Conservation (phyloP, 2,113 vertebrate species). For the Stictonetta naevosa region DNA sequence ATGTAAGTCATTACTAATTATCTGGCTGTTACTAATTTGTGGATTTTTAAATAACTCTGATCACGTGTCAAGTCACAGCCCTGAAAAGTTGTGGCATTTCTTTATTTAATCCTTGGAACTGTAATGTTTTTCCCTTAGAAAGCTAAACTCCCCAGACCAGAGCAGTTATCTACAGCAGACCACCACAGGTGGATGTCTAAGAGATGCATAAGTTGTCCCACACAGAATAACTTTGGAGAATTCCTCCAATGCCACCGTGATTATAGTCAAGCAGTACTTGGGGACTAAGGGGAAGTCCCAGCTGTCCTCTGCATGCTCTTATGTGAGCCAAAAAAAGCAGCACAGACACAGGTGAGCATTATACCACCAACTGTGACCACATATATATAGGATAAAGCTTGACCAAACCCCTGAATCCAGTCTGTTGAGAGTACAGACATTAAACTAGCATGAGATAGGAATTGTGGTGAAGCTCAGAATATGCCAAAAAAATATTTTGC, state of each 20-base stretch:
- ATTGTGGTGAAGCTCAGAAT: not conserved
- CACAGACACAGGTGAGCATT: not conserved
- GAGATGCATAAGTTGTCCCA: not conserved
- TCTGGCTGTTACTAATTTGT: not conserved
- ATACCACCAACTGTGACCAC: fast-evolving
- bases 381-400: not conserved
- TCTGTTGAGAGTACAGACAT: not conserved
- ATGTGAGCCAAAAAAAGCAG: not conserved
- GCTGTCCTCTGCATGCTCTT: not conserved
- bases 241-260: not conserved
- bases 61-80: not conserved
- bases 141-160: not conserved
- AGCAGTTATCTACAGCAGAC: not conserved
- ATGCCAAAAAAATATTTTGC: not conserved
- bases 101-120: not conserved
- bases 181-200: not conserved
- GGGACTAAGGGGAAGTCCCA: not conserved
- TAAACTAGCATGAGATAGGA: not conserved
- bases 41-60: not conserved
- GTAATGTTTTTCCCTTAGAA: not conserved
- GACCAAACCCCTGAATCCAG: not conserved
- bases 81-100: not conserved
- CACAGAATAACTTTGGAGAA: not conserved
- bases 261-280: not conserved
- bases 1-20: not conserved